Base-by-base conservation (phyloP, 2,888 invertebrate genomes). In the Hanleya hanleyi region DNA sequence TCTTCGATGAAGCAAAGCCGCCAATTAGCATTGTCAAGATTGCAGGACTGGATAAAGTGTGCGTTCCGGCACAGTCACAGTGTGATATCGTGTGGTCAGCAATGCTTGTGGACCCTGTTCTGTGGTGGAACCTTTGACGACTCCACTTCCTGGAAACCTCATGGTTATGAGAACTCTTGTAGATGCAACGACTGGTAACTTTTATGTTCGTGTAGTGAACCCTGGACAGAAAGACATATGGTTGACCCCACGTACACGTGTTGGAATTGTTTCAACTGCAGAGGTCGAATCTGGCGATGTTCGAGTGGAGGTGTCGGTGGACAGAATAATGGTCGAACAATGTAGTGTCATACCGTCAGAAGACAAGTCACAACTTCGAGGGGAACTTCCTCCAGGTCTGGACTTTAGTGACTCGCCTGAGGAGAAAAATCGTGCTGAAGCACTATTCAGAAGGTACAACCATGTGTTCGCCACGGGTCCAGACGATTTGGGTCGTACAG, bases 401-500 rank as follows among this genome's bases (percentile, higher is more conserved):
- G 35, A 64, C 36, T 64, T 64, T 15, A n/a, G 9, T 12, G 64
- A 37, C 22, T 64, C 36, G 15, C 35, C 35, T 37, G 36, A 1
- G 9, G 64, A 64, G 38, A 35, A n/a, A n/a, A 32, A 32, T 22
- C 35, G 38, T 35, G 64, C 38, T n/a, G 38, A 64, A 33, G 38
- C n/a, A 18, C 41, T 67, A 7, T 67, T 67, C n/a, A 41, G 26
- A 15, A 15, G n/a, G 12, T 36, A 68, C 51, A 12, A 18, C 7
- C 22, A 9, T 69, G 22, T 75, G 51, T 74, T 74, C 51, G 47
- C 36, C 36, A 12, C 65, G 9, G 36, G 36, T 38, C 69, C 64
- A 49, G 71, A 73, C 26, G 78, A 78, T 50, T 6, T 78, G 9
- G 78, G 78, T 29, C 65, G 61, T 37, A 71, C 76, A 15, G 37